Percentiles rank a stretch among this genome's conserved stretches.
phyloP scores from a whole-genome alignment of 2,888 invertebrate genomes.

The Eurois occulta region DNA sequence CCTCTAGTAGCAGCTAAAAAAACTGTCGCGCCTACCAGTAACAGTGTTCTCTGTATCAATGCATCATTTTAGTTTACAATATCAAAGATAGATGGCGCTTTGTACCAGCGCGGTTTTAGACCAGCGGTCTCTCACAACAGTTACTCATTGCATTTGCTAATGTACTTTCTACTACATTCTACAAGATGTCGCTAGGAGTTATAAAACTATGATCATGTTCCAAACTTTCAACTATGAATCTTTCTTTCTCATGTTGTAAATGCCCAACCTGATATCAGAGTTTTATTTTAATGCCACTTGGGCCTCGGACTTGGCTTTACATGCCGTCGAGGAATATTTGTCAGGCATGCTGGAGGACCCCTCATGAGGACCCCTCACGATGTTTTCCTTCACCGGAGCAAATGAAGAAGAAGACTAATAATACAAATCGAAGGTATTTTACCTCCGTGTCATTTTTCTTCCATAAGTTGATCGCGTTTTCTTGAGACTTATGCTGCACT shows the following conservation, averaged over 20 bases:
- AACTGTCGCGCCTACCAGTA: not conserved
- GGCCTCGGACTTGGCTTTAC: too few species aligned
- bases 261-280: too few species aligned
- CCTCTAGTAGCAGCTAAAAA: not conserved
- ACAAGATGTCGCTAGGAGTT: slow-evolving; percentile 46
- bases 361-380: too few species aligned
- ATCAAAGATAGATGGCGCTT: slow-evolving; percentile 35
- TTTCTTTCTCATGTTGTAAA: too few species aligned
- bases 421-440: not conserved
- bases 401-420: too few species aligned
- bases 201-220: not conserved
- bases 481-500: too few species aligned
- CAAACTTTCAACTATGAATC: not conserved
- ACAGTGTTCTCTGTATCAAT: too few species aligned
- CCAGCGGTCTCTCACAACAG: not conserved
- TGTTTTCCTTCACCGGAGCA: too few species aligned
- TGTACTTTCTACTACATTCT: not conserved
- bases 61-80: not conserved
- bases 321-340: too few species aligned
- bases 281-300: too few species aligned
- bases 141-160: not conserved
- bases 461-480: too few species aligned
- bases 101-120: slow-evolving; percentile 25
- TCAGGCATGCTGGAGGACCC: too few species aligned
- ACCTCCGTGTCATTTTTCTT: not conserved